These are phyloP conservation scores for Ormyrus labotus DNA, from an alignment of 2,888 invertebrate genomes.

Conservation along the genomic window DNA sequence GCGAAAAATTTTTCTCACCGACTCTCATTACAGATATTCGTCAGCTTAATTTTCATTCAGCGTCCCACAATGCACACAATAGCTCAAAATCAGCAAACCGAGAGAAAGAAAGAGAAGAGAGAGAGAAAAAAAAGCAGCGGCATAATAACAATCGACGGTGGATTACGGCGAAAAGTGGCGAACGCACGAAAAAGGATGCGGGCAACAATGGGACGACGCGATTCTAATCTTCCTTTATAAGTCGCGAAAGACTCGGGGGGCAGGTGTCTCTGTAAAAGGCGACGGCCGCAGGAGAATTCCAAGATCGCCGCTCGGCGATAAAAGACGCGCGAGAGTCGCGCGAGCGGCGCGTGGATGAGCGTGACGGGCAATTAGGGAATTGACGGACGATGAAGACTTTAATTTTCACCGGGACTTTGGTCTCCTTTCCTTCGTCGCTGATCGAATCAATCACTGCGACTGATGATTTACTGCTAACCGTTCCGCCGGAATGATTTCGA, in stretches of 20 bases:
- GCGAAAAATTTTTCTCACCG: constrained; percentile 19
- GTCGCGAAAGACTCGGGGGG: constrained; percentile 14
- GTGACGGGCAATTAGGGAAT: constrained; percentile 12
- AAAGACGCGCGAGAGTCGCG: too few species aligned
- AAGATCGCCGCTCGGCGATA: too few species aligned
- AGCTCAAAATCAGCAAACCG: constrained; percentile 21
- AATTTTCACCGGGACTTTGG: too few species aligned
- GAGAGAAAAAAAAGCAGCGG: constrained; percentile 26
- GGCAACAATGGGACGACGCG: constrained; percentile 7
- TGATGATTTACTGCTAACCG: too few species aligned
- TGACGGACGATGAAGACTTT: background rate
- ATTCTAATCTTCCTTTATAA: constrained; percentile 38
- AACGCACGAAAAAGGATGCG: constrained; percentile 10
- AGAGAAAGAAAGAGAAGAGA: constrained; percentile 5
- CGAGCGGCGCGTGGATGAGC: background rate
- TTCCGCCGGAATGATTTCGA: too few species aligned
- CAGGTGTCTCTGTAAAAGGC: background rate
- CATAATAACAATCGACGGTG: background rate
- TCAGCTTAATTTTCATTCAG: constrained; percentile 26
- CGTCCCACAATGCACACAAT: constrained; percentile 24
- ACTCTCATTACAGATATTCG: constrained; percentile 24
- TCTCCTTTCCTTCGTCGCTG: too few species aligned
- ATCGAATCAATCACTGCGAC: too few species aligned
- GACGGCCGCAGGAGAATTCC: background rate
- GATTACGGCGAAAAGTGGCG: constrained; percentile 29